phyloP scores from a whole-genome alignment of 2,797 vertebrate genomes.

The Manis pentadactyla region DNA sequence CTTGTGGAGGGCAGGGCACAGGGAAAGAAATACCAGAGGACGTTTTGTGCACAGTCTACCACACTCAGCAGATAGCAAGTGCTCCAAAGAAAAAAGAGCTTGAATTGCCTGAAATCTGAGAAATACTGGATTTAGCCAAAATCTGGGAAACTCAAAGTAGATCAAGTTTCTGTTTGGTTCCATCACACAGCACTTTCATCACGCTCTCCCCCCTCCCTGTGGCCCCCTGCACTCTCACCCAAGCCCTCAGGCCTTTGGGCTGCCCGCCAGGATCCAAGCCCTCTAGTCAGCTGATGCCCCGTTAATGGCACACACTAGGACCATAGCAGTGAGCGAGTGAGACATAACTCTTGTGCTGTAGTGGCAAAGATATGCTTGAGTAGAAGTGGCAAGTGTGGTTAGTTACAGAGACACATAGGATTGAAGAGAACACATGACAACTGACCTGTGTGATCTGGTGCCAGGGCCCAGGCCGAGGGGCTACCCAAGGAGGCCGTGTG shows the following conservation, averaged over 20 bases:
- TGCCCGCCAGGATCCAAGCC: not conserved
- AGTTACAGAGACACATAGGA: not conserved
- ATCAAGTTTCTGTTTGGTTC: not conserved
- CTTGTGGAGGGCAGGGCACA: fast-evolving
- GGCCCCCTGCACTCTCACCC: not conserved
- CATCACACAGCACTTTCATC: not conserved
- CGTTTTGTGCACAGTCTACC: not conserved
- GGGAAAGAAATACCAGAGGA: not conserved
- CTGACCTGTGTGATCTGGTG: too few species aligned
- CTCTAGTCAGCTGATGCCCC: not conserved
- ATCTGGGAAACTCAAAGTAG: not conserved
- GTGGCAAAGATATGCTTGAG: not conserved
- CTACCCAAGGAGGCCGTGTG: too few species aligned
- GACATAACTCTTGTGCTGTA: not conserved
- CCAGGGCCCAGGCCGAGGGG: too few species aligned
- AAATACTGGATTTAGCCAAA: not conserved
- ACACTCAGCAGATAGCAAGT: not conserved
- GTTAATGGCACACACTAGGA: fast-evolving
- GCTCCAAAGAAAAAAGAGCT: not conserved
- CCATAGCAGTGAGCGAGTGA: not conserved
- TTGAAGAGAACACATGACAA: not conserved
- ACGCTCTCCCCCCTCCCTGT: fast-evolving
- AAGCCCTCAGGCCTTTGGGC: not conserved
- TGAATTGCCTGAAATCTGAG: not conserved
- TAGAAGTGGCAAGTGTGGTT: not conserved